phyloP scores from a whole-genome alignment of 1,140 invertebrate genomes.

The Rhizoglyphus robini region DNA sequence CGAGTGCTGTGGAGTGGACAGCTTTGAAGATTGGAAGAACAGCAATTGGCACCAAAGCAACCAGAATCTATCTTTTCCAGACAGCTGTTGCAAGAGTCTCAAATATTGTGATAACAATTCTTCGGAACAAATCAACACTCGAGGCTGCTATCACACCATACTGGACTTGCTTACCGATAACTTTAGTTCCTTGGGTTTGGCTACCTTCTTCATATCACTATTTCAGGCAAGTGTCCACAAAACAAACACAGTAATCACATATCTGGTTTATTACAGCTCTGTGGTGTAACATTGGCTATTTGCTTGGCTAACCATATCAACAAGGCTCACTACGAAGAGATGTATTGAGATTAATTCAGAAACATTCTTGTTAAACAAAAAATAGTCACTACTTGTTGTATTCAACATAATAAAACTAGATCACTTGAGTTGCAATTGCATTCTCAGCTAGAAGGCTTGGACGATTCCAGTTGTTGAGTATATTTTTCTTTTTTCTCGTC shows the following conservation, averaged over 20 bases:
- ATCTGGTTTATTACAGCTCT: background rate
- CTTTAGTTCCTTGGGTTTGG: conserved; percentile 11
- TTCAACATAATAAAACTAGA: no score
- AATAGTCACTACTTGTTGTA: no score
- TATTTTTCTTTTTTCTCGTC: no score
- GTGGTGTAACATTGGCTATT: conserved; percentile 9
- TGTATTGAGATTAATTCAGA: conserved; percentile 4
- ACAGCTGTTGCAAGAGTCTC: conserved; percentile 13
- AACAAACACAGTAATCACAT: background rate
- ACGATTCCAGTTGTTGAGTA: no score
- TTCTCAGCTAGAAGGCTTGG: no score
- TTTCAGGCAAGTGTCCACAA: conserved; percentile 11
- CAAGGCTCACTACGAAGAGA: conserved; percentile 18
- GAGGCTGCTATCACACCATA: conserved; percentile 14
- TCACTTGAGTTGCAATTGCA: no score
- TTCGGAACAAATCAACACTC: background rate
- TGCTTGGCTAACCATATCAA: conserved; percentile 15
- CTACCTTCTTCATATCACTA: conserved; percentile 8
- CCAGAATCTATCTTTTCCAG: conserved; percentile 8
- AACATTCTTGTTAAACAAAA: no score
- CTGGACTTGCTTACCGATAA: conserved; percentile 5
- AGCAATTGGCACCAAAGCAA: background rate
- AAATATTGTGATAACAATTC: conserved; percentile 8
- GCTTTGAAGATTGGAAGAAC: background rate
- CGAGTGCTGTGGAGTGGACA: conserved; percentile 17